Percentiles rank a stretch among this genome's conserved stretches.
phyloP scores from a whole-genome alignment of 2,888 invertebrate species.

The Eudemis profundana region DNA sequence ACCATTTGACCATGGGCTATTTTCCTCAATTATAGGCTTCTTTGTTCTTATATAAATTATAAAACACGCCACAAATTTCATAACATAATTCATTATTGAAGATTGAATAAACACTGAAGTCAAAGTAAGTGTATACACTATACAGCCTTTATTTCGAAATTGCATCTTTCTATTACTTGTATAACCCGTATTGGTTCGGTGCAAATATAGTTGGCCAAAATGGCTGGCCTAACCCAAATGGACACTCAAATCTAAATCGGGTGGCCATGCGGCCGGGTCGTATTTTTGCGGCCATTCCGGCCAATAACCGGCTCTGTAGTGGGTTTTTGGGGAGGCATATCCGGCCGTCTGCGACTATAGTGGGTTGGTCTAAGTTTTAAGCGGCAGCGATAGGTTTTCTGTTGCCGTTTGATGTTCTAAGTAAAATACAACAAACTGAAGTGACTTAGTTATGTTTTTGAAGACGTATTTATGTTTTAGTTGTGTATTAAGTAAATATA shows the following conservation, averaged over 20 bases:
- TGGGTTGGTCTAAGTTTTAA: background rate
- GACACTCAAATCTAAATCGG: constrained; percentile 70
- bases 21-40: too few species aligned
- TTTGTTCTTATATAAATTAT: too few species aligned
- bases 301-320: constrained; percentile 67
- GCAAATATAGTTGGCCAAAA: constrained; percentile 43
- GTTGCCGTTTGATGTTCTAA: background rate
- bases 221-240: constrained; percentile 59
- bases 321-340: constrained; percentile 62
- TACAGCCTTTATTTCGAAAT: background rate
- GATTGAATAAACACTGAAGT: too few species aligned
- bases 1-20: too few species aligned
- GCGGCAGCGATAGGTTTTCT: constrained; percentile 5
- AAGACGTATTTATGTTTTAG: too few species aligned
- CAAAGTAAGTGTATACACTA: too few species aligned
- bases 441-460: too few species aligned
- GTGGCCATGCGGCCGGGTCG: constrained; percentile 63
- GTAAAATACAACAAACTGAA: too few species aligned
- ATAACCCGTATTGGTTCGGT: constrained; percentile 8
- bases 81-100: too few species aligned
- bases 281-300: constrained; percentile 68
- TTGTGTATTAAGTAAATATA: too few species aligned
- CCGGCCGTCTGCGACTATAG: constrained; percentile 48
- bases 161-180: background rate
- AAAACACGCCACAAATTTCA: too few species aligned